Evolutionary conservation across 2,113 vertebrate species (phyloP).

Genomic region (Solea solea): DNA sequence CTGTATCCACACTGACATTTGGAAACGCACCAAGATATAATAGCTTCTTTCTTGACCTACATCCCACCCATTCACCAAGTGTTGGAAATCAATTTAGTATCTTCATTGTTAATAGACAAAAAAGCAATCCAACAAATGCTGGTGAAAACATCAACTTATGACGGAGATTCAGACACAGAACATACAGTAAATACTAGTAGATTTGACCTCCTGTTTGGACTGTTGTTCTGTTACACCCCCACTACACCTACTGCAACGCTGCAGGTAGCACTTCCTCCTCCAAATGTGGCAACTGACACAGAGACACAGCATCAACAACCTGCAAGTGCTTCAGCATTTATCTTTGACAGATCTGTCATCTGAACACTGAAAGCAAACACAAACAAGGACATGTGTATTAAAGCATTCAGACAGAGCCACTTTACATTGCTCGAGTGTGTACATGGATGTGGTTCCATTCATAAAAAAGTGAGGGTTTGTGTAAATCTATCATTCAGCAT

Average conservation of each 20-base stretch:
- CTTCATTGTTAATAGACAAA: no score
- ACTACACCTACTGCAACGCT: neutral
- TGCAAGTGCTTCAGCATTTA: neutral
- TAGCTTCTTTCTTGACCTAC: no score
- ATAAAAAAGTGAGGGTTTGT: no score
- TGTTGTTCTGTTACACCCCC: neutral
- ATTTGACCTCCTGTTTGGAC: neutral
- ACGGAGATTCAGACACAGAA: neutral
- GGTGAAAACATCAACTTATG: no score
- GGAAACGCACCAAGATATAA: no score
- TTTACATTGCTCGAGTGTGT: no score
- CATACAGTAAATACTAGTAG: neutral
- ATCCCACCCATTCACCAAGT: no score
- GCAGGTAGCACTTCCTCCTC: neutral
- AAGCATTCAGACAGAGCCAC: neutral
- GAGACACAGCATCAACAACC: neutral
- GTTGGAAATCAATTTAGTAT: no score
- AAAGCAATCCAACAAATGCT: no score
- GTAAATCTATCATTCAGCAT: no score
- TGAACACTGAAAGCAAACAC: neutral
- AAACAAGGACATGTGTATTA: slow-evolving; percentile 2
- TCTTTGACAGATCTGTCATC: slow-evolving; percentile 19
- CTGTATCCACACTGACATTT: no score
- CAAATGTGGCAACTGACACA: slow-evolving; percentile 2
- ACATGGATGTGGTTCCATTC: no score